A percentile compares a stretch with the other conserved stretches of the same genome.
These are phyloP conservation scores for Myripristis murdjan DNA, from an alignment of 2,797 vertebrate genomes.

Conservation along the genomic window DNA sequence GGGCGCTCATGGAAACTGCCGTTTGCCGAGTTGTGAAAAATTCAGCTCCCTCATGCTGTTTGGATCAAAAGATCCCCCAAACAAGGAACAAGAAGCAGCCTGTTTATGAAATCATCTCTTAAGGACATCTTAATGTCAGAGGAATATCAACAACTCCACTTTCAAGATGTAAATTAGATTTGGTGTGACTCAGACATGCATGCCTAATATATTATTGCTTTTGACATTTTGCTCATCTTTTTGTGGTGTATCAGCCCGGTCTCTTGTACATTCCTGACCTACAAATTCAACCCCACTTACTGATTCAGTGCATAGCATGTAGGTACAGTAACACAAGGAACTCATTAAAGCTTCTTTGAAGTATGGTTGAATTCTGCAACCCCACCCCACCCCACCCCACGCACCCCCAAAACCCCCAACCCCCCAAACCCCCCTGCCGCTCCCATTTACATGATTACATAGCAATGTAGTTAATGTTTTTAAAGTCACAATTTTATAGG, in stretches of 20 bases:
- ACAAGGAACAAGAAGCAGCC: slow-evolving; percentile 40
- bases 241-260: background rate
- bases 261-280: background rate
- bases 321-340: slow-evolving; percentile 4
- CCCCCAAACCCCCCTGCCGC: too few species aligned
- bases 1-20: slow-evolving; percentile 34
- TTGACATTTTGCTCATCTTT: slow-evolving; percentile 45
- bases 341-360: slow-evolving; percentile 4
- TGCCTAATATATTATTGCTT: slow-evolving; percentile 31
- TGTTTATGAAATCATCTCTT: slow-evolving; percentile 57
- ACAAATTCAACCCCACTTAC: background rate
- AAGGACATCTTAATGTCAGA: slow-evolving; percentile 63
- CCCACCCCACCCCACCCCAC: too few species aligned
- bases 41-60: slow-evolving; percentile 21
- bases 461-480: background rate
- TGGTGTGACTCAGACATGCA: slow-evolving; percentile 15
- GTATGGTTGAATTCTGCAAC: background rate
- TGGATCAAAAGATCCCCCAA: slow-evolving; percentile 51
- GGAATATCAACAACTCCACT: slow-evolving; percentile 45
- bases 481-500: background rate
- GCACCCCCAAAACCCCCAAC: too few species aligned
- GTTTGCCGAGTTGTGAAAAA: slow-evolving; percentile 39
- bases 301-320: background rate
- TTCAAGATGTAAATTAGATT: slow-evolving; percentile 47
- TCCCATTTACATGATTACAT: background rate